A percentile compares a stretch with the other conserved stretches of the same genome.
Conservation (phyloP, 2,797 vertebrate genomes). For the Pteronotus mesoamericanus region DNA sequence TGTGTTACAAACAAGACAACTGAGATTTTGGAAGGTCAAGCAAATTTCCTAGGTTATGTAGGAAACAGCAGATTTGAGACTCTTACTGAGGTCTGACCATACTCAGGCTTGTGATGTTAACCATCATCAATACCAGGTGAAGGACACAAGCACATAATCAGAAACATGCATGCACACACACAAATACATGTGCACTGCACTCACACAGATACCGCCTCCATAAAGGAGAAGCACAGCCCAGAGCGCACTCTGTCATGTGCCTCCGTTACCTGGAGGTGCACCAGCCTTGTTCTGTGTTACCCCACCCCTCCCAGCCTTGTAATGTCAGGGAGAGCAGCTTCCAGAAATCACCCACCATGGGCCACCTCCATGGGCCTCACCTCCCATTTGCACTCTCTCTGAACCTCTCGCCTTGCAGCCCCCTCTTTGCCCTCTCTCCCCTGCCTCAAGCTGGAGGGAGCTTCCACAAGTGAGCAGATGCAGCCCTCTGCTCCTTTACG, state of each 20-base stretch:
- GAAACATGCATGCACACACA: neutral
- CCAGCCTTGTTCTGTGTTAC: neutral
- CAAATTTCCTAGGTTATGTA: neutral
- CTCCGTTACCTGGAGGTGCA: neutral
- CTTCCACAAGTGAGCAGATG: neutral
- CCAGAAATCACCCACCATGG: fast-evolving
- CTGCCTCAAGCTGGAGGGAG: neutral
- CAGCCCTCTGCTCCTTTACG: too few relatives aligned
- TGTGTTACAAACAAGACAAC: neutral
- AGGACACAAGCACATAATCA: neutral
- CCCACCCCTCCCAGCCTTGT: neutral
- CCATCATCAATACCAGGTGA: too few relatives aligned
- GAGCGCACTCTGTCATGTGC: neutral
- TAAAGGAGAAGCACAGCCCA: neutral
- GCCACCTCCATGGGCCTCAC: neutral
- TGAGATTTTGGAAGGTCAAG: neutral
- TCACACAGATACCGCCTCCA: neutral
- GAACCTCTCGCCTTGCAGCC: neutral
- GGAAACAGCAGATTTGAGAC: neutral
- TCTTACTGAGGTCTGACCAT: neutral
- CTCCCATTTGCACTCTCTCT: neutral
- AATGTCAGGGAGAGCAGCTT: neutral
- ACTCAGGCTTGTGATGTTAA: neutral
- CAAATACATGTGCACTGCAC: too few relatives aligned
- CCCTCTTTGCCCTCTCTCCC: fast-evolving